phyloP scores from a whole-genome alignment of 2,888 invertebrate species.

The Sericinus montela region DNA sequence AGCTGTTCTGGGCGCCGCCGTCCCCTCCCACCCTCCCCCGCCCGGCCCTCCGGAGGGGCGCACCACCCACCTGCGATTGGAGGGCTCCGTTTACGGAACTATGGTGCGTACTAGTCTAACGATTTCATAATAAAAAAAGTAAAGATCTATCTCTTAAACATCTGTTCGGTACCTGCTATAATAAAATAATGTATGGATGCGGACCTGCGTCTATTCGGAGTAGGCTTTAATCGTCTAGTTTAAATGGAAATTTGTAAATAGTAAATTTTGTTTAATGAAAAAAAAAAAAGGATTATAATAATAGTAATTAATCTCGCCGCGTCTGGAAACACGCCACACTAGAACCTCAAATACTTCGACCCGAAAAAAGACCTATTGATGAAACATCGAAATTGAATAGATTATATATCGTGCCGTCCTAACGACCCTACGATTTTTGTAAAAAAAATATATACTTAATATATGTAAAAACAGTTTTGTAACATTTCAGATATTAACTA shows the following conservation, averaged over 20 bases:
- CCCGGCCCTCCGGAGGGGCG: constrained; percentile 23
- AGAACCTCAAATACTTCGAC: constrained; percentile 37
- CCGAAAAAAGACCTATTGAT: constrained; percentile 64
- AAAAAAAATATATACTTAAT: constrained; percentile 73
- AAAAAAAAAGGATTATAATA: constrained; percentile 32
- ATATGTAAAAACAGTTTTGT: constrained; percentile 75
- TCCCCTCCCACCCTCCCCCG: constrained; percentile 18
- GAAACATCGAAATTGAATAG: constrained; percentile 78
- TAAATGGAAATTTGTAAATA: constrained; percentile 77
- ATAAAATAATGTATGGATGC: constrained; percentile 75
- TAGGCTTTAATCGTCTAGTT: constrained; percentile 78
- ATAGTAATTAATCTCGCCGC: constrained; percentile 45
- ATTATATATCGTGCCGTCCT: constrained; percentile 78
- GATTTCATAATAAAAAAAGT: constrained; percentile 45
- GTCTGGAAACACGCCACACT: constrained; percentile 44
- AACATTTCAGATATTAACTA: constrained; percentile 75
- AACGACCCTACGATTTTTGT: constrained; percentile 79
- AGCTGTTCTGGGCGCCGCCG: constrained; percentile 42
- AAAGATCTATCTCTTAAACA: constrained; percentile 64
- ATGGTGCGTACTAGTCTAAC: constrained; percentile 71
- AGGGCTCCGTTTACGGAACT: constrained; percentile 55
- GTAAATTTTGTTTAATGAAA: constrained; percentile 53
- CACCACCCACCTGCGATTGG: constrained; percentile 23
- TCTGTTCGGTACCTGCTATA: constrained; percentile 73
- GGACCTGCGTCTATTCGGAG: constrained; percentile 76